phyloP scores from a whole-genome alignment of 2,113 vertebrate genomes.

The Xenopus borealis region DNA sequence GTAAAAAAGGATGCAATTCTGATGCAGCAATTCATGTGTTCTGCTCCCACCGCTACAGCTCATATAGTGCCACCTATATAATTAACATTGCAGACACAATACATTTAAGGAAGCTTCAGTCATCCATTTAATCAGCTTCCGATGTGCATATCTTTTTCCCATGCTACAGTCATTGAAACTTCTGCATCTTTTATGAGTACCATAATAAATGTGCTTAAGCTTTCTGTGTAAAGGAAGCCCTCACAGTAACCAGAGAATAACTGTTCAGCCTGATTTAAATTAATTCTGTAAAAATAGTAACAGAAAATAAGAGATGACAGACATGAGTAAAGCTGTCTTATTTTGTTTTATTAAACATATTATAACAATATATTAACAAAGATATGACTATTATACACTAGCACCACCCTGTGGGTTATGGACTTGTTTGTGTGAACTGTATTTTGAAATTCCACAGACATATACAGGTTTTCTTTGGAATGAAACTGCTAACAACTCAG shows the following conservation, averaged over 20 bases:
- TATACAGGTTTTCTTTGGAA: background rate
- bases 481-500: too few species aligned
- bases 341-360: constrained; percentile 80
- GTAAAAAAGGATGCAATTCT: too few species aligned
- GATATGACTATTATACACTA: constrained; percentile 65
- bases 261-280: constrained; percentile 56
- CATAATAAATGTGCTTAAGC: constrained; percentile 5
- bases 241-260: constrained; percentile 51
- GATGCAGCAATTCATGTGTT: too few species aligned
- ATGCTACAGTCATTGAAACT: constrained; percentile 3
- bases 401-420: constrained; percentile 75
- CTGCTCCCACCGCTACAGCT: too few species aligned
- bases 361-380: constrained; percentile 58
- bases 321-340: constrained; percentile 75
- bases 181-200: constrained; percentile 1
- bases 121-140: too few species aligned
- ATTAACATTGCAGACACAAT: too few species aligned
- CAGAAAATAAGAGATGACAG: constrained; percentile 61
- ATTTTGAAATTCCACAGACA: background rate
- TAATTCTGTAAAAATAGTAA: constrained; percentile 59
- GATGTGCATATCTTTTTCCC: too few species aligned
- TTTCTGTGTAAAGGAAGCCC: constrained; percentile 22
- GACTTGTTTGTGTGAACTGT: too few species aligned
- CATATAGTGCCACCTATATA: too few species aligned
- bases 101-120: too few species aligned